phyloP scores from a whole-genome alignment of 1,140 invertebrate genomes.

The Cotesia glomerata region DNA sequence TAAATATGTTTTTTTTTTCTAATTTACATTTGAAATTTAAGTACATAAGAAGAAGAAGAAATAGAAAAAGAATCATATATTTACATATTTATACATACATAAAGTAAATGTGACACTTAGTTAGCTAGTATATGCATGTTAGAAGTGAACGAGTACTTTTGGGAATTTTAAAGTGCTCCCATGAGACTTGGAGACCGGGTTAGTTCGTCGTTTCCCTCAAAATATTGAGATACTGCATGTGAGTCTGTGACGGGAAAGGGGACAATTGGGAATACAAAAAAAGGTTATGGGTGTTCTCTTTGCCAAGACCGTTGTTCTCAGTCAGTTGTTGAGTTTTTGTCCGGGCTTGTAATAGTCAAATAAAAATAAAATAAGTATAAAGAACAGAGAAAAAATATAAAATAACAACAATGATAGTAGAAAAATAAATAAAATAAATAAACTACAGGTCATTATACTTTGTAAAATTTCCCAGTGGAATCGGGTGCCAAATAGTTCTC shows the following conservation, averaged over 20 bases:
- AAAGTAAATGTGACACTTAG: slow-evolving; percentile 3
- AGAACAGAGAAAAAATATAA: background rate
- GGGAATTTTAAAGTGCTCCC: slow-evolving; percentile 31
- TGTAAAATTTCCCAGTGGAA: background rate
- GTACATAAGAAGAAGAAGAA: background rate
- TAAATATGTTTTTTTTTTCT: background rate
- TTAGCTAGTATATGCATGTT: background rate
- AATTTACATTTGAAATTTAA: background rate
- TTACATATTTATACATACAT: slow-evolving; percentile 2
- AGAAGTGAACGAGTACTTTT: slow-evolving; percentile 23
- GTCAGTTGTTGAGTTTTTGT: background rate
- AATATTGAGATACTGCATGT: slow-evolving; percentile 34
- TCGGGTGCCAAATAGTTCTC: slow-evolving; percentile 19
- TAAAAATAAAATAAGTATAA: background rate
- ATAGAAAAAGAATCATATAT: background rate
- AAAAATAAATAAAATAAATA: slow-evolving; percentile 17
- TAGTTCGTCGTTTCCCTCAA: slow-evolving; percentile 28
- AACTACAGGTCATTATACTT: background rate
- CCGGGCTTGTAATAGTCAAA: background rate
- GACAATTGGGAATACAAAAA: slow-evolving; percentile 17
- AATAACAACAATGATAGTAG: background rate
- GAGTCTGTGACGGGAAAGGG: slow-evolving; percentile 19
- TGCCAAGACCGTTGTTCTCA: slow-evolving; percentile 19
- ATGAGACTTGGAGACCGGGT: slow-evolving; percentile 17
- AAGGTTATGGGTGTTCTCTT: background rate